Evolutionary conservation across 2,797 vertebrate genomes (phyloP).

Genomic region (Silurus aristotelis): DNA sequence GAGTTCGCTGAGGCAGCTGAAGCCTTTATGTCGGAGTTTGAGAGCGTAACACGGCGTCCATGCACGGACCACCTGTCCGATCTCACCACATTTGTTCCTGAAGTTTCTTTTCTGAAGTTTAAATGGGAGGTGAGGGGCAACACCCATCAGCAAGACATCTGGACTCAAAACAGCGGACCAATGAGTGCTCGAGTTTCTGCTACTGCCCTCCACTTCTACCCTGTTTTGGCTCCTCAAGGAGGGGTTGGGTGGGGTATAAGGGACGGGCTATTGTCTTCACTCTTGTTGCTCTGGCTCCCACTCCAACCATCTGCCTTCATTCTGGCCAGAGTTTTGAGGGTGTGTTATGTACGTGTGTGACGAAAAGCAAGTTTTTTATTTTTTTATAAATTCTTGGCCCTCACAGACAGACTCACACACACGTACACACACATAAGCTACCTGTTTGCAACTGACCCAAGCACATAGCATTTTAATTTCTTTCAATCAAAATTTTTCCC

Average conservation of each 20-base stretch:
- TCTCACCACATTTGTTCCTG: background rate
- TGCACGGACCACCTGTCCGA: background rate
- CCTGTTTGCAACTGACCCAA: background rate
- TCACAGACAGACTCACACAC: too few species aligned
- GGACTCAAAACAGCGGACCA: slow-evolving; percentile 2
- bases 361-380: background rate
- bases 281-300: slow-evolving; percentile 69
- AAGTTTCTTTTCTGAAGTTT: slow-evolving; percentile 2
- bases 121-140: slow-evolving; percentile 35
- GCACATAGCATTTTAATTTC: background rate
- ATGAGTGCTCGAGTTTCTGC: slow-evolving; percentile 27
- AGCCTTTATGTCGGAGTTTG: background rate
- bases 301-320: slow-evolving; percentile 77
- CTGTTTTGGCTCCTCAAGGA: slow-evolving; percentile 58
- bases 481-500: slow-evolving; percentile 25
- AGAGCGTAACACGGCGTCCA: background rate
- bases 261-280: slow-evolving; percentile 70
- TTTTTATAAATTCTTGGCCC: too few species aligned
- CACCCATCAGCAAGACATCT: slow-evolving; percentile 50
- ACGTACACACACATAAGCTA: background rate
- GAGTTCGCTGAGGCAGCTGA: background rate
- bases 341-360: slow-evolving; percentile 31
- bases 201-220: slow-evolving; percentile 35
- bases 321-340: slow-evolving; percentile 7
- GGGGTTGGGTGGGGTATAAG: slow-evolving; percentile 51